Percentiles rank a stretch among this genome's conserved stretches.
Evolutionary conservation across 2,113 vertebrate species (phyloP).

Genomic region (Argyrosomus japonicus): DNA sequence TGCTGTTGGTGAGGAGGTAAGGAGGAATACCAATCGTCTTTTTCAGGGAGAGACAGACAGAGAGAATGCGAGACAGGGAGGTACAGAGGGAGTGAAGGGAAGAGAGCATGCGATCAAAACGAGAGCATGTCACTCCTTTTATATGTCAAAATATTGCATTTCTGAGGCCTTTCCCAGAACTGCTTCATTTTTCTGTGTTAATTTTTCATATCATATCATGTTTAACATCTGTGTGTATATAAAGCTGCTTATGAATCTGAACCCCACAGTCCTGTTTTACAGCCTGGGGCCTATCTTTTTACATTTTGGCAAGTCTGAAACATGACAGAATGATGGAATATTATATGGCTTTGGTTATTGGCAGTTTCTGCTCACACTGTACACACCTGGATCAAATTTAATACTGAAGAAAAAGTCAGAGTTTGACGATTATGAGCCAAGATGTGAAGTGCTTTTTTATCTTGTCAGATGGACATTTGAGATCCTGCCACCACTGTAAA

Average conservation of each 20-base stretch:
- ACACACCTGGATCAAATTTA: neutral
- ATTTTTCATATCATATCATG: no score
- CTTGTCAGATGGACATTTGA: neutral
- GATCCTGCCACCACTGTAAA: neutral
- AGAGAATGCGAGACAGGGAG: slow-evolving; percentile 19
- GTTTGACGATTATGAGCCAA: neutral
- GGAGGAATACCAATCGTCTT: slow-evolving; percentile 75
- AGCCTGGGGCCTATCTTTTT: neutral
- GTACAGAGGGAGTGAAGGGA: slow-evolving; percentile 1
- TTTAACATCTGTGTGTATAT: no score
- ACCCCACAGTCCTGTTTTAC: neutral
- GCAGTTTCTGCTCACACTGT: neutral
- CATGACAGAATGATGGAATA: neutral
- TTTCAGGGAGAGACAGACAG: slow-evolving; percentile 31
- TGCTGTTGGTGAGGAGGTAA: slow-evolving; percentile 75
- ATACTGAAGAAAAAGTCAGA: neutral
- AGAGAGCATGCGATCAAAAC: slow-evolving; percentile 7
- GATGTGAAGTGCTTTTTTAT: neutral
- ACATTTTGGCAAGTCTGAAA: neutral
- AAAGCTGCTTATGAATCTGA: no score
- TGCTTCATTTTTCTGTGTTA: neutral
- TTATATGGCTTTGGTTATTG: neutral
- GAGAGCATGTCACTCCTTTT: neutral
- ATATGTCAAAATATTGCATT: neutral
- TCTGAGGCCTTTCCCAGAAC: neutral